Conservation (phyloP, 1,140 invertebrate genomes). For the Zaprionus capensis region DNA sequence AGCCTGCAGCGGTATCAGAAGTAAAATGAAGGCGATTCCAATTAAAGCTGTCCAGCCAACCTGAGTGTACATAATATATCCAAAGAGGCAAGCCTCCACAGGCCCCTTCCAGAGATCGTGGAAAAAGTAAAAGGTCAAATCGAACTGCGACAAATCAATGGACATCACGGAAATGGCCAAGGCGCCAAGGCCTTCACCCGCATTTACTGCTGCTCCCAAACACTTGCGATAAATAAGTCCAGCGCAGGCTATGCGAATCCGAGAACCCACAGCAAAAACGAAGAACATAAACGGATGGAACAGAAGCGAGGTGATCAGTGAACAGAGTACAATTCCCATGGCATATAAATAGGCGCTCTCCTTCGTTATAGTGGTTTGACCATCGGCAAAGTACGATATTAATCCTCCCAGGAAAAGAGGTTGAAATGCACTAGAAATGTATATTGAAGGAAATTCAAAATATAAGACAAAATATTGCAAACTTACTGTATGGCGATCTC, state of each 20-base stretch:
- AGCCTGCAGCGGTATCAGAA: constrained; percentile 93
- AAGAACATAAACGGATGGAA: constrained; percentile 90
- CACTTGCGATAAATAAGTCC: constrained; percentile 85
- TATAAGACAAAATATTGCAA: not conserved
- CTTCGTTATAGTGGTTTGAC: constrained; percentile 70
- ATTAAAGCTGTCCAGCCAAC: constrained; percentile 88
- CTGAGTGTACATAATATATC: constrained; percentile 85
- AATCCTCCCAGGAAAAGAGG: constrained; percentile 88
- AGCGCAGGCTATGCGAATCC: constrained; percentile 86
- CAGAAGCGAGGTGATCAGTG: constrained; percentile 86
- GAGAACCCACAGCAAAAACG: constrained; percentile 86
- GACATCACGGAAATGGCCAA: constrained; percentile 94
- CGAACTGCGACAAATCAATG: constrained; percentile 84
- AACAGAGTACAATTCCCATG: constrained; percentile 86
- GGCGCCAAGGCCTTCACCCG: constrained; percentile 89
- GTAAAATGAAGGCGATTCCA: constrained; percentile 90
- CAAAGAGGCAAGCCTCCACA: constrained; percentile 84
- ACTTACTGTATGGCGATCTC: constrained; percentile 73
- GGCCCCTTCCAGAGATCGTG: constrained; percentile 78
- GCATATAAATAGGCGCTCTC: constrained; percentile 86
- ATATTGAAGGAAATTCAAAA: not conserved
- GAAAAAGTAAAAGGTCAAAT: constrained; percentile 67
- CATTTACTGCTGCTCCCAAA: constrained; percentile 86
- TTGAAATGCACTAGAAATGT: constrained; percentile 84
- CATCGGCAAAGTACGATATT: constrained; percentile 86